phyloP scores from a whole-genome alignment of 2,113 vertebrate species.

The Silurus glanis region DNA sequence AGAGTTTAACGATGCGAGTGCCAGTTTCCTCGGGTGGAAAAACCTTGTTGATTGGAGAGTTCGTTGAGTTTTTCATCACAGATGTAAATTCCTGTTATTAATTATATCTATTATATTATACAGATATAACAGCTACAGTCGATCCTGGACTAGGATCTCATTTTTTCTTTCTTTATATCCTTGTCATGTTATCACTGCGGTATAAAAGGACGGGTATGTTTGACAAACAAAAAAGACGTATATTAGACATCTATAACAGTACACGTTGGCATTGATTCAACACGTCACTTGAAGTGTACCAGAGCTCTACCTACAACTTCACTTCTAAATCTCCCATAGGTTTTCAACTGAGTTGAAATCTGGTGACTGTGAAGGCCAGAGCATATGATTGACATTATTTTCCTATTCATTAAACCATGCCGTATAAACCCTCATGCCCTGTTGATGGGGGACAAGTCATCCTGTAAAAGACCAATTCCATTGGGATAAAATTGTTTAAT shows the following conservation, averaged over 20 bases:
- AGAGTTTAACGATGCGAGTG: not conserved
- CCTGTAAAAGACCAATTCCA: not conserved
- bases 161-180: not conserved
- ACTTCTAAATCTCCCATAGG: not conserved
- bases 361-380: not conserved
- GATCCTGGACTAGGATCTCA: not conserved
- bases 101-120: not conserved
- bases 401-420: not conserved
- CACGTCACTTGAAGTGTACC: not conserved
- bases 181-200: not conserved
- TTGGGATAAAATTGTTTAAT: not conserved
- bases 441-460: not conserved
- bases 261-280: not conserved
- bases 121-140: not conserved
- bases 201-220: not conserved
- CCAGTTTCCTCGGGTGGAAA: not conserved
- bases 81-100: not conserved
- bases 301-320: not conserved
- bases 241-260: not conserved
- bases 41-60: not conserved
- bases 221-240: too few species aligned
- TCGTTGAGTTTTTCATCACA: not conserved
- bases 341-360: not conserved
- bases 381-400: slow-evolving; percentile 8
- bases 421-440: not conserved